Conservation (phyloP, 2,888 invertebrate genomes). For the Rhaphigaster nebulosa region DNA sequence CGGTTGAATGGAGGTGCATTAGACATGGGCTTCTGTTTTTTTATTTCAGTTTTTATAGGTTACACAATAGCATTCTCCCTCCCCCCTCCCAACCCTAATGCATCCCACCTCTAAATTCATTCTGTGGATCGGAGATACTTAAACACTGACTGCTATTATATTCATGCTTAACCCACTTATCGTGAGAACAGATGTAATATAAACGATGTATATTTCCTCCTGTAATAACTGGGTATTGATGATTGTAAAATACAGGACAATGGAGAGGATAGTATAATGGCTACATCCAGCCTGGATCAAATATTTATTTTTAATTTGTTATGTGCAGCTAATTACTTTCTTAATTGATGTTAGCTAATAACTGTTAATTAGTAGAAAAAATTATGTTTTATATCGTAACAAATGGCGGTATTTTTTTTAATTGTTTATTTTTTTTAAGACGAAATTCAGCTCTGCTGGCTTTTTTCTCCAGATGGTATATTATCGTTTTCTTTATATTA, state of each 20-base stretch:
- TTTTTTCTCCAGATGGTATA: too few relatives aligned
- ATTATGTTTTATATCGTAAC: too few relatives aligned
- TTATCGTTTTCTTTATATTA: too few relatives aligned
- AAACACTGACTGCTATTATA: background rate
- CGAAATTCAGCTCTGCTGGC: too few relatives aligned
- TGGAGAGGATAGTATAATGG: background rate
- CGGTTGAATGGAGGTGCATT: background rate
- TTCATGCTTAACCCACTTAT: background rate
- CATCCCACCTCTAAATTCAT: background rate
- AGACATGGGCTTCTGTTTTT: background rate
- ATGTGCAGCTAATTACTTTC: too few relatives aligned
- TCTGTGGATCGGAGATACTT: background rate
- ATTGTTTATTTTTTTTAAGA: too few relatives aligned
- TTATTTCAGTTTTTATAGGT: slow-evolving; percentile 2
- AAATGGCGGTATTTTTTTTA: too few relatives aligned
- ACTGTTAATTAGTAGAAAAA: too few relatives aligned
- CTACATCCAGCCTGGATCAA: too few relatives aligned
- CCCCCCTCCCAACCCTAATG: background rate
- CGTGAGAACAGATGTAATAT: background rate
- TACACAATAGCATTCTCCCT: background rate
- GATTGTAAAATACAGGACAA: background rate
- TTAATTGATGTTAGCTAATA: too few relatives aligned
- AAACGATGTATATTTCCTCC: background rate
- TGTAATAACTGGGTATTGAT: background rate
- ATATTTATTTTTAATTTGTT: too few relatives aligned